phyloP scores from a whole-genome alignment of 2,888 invertebrate genomes.

The Notocelia uddmanniana region DNA sequence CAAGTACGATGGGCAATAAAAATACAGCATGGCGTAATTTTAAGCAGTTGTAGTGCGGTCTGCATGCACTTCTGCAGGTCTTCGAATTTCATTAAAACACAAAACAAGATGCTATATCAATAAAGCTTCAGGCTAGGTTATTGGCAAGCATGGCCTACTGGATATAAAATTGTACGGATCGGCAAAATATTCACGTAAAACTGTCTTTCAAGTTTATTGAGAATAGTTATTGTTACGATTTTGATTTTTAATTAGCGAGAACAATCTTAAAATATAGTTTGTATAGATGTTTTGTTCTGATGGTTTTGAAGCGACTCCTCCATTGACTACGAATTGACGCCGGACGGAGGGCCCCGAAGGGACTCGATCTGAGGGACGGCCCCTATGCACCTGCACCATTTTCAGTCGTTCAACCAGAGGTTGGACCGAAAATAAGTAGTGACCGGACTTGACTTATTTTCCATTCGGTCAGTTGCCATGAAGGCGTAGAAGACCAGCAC shows the following conservation, averaged over 20 bases:
- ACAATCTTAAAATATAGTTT: neutral
- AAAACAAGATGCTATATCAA: neutral
- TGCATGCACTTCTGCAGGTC: neutral
- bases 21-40: constrained; percentile 32
- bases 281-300: neutral
- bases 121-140: neutral
- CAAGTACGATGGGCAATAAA: constrained; percentile 38
- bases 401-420: too few relatives aligned
- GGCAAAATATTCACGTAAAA: neutral
- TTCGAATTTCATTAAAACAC: constrained; percentile 2
- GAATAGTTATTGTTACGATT: neutral
- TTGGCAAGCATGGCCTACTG: neutral
- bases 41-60: constrained; percentile 16
- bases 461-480: too few relatives aligned
- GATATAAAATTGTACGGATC: neutral
- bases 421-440: too few relatives aligned
- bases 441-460: too few relatives aligned
- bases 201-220: neutral
- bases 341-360: too few relatives aligned
- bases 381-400: too few relatives aligned
- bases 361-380: too few relatives aligned
- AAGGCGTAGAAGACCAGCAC: too few relatives aligned
- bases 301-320: too few relatives aligned
- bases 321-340: too few relatives aligned
- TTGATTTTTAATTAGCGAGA: neutral